phyloP scores from a whole-genome alignment of 2,797 vertebrate species.

The Phoeniculus purpureus region DNA sequence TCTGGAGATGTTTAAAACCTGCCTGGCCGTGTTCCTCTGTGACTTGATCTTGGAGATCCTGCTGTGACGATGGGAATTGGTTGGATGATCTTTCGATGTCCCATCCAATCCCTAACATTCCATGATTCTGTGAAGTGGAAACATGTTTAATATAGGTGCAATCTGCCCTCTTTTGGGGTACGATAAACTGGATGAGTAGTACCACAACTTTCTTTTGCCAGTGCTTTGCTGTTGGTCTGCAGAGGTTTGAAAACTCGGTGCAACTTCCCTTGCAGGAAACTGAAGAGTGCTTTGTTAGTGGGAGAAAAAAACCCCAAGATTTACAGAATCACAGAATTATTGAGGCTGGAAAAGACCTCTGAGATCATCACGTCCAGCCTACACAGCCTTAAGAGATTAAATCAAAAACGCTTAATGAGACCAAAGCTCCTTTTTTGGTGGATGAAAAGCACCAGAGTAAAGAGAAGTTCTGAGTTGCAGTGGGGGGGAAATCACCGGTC shows the following conservation, averaged over 20 bases:
- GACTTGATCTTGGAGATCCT: no score
- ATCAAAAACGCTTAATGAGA: background rate
- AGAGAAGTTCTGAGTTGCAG: background rate
- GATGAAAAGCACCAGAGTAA: background rate
- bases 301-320: background rate
- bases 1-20: no score
- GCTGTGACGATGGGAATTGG: no score
- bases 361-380: no score
- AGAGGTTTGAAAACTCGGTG: background rate
- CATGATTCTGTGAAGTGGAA: background rate
- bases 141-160: background rate
- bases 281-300: background rate
- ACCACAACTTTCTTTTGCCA: background rate
- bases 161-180: background rate
- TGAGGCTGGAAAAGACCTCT: no score
- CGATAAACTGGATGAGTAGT: background rate
- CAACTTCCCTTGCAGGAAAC: background rate
- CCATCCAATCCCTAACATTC: no score
- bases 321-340: background rate
- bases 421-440: background rate
- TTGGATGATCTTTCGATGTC: no score
- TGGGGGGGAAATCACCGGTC: background rate
- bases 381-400: background rate
- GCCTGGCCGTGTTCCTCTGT: no score
- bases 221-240: background rate